Evolutionary conservation across 2,888 invertebrate species (phyloP).

Genomic region (Augochlorella aurata): DNA sequence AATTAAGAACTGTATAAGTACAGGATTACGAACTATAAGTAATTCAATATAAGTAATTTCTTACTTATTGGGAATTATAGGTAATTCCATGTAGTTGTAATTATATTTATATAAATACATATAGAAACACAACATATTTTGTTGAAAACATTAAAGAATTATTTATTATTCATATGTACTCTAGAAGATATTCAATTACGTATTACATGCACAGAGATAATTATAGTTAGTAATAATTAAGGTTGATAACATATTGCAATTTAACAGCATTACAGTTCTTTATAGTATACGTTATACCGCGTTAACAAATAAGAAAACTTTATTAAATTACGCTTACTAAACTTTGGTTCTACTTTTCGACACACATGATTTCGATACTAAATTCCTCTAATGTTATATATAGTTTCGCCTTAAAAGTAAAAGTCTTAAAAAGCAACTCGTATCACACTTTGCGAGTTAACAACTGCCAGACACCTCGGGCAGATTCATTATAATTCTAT

Average conservation of each 20-base stretch:
- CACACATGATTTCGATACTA: too few species aligned
- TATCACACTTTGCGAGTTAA: slow-evolving; percentile 30
- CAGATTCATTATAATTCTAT: slow-evolving; percentile 76
- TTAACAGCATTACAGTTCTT: background rate
- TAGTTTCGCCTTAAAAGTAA: slow-evolving; percentile 33
- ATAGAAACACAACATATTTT: too few species aligned
- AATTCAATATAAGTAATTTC: too few species aligned
- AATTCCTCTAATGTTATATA: background rate
- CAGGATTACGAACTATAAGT: too few species aligned
- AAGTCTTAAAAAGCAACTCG: slow-evolving; percentile 39
- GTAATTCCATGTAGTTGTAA: too few species aligned
- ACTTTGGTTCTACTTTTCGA: background rate
- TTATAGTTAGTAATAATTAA: too few species aligned
- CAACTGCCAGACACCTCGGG: slow-evolving; percentile 40
- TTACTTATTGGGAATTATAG: too few species aligned
- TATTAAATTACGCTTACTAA: background rate
- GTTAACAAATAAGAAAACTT: background rate
- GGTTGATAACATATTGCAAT: too few species aligned
- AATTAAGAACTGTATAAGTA: too few species aligned
- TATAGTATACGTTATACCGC: too few species aligned
- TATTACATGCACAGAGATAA: background rate
- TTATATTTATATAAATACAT: too few species aligned
- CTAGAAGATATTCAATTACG: background rate
- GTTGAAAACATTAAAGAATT: background rate
- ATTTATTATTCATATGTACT: background rate